Evolutionary conservation across 2,113 vertebrate genomes (phyloP).

Genomic region (Coptodon rendalli): DNA sequence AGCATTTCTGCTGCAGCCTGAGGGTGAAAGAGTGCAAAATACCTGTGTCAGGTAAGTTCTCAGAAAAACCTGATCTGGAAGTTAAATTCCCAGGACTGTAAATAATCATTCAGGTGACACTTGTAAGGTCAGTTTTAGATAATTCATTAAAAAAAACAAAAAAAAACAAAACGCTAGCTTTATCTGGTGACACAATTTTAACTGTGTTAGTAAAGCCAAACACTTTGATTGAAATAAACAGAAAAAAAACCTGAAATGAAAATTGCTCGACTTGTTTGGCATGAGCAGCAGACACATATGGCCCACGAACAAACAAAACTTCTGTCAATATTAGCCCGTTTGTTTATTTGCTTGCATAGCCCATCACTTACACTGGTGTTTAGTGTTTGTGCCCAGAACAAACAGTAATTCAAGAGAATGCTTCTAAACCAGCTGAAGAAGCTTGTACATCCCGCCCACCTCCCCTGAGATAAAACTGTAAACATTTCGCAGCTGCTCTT

Average conservation of each 20-base stretch:
- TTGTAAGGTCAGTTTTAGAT: not conserved
- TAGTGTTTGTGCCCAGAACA: slow-evolving; percentile 74
- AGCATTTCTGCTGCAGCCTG: not conserved
- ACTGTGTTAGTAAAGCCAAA: not conserved
- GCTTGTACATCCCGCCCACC: slow-evolving; percentile 55
- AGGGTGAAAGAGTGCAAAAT: not conserved
- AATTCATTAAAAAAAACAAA: not conserved
- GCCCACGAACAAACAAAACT: slow-evolving; percentile 55
- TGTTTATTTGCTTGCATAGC: slow-evolving; percentile 71
- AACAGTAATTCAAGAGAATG: slow-evolving; percentile 69
- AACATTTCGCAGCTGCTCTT: slow-evolving; percentile 68
- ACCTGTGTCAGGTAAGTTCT: not conserved
- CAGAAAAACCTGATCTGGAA: not conserved
- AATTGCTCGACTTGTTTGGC: slow-evolving; percentile 29
- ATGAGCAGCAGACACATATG: slow-evolving; percentile 48
- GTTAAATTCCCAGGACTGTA: not conserved
- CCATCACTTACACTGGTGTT: slow-evolving; percentile 66
- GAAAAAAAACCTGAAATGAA: not conserved
- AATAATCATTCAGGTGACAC: not conserved
- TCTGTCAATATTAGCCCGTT: slow-evolving; percentile 77
- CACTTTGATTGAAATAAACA: not conserved
- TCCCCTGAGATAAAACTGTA: slow-evolving; percentile 47
- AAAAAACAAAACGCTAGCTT: not conserved
- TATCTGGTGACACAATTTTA: not conserved
- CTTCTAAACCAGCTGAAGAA: slow-evolving; percentile 72